Evolutionary conservation across 1,140 invertebrate genomes (phyloP).

Genomic region (Leptinotarsa defecta): DNA sequence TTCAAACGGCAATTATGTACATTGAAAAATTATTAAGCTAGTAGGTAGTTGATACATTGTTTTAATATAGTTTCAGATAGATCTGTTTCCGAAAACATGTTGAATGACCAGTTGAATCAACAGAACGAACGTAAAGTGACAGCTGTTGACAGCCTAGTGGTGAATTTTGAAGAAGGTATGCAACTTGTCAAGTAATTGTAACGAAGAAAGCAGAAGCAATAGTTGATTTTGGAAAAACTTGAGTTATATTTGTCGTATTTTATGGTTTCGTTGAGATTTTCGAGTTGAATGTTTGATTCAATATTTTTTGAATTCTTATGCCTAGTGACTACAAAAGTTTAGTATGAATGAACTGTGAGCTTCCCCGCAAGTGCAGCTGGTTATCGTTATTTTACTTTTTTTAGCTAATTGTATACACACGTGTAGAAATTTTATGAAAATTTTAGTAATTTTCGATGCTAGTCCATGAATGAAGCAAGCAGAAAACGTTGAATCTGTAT

Average conservation of each 20-base stretch:
- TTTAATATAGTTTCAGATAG: constrained; percentile 8
- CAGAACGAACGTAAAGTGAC: constrained; percentile 30
- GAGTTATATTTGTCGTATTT: constrained; percentile 21
- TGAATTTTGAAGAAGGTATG: constrained; percentile 81
- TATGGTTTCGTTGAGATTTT: constrained; percentile 18
- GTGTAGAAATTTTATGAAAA: constrained; percentile 12
- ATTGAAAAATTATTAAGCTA: no score
- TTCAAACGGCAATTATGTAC: no score
- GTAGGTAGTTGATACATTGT: not conserved
- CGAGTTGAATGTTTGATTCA: not conserved
- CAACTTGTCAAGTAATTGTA: constrained; percentile 64
- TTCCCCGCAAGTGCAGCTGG: not conserved
- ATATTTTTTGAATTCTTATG: not conserved
- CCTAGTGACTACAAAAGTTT: not conserved
- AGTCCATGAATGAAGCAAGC: not conserved
- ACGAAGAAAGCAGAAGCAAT: constrained; percentile 13
- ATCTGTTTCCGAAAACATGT: constrained; percentile 3
- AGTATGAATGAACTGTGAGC: not conserved
- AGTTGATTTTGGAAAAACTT: constrained; percentile 14
- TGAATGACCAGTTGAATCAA: constrained; percentile 8
- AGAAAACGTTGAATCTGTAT: no score
- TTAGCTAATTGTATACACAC: constrained; percentile 20
- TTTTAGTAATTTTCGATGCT: constrained; percentile 10
- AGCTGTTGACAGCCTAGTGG: constrained; percentile 68
- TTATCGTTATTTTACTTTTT: constrained; percentile 8